phyloP scores from a whole-genome alignment of 1,140 invertebrate genomes.

The Drosophila hydei region DNA sequence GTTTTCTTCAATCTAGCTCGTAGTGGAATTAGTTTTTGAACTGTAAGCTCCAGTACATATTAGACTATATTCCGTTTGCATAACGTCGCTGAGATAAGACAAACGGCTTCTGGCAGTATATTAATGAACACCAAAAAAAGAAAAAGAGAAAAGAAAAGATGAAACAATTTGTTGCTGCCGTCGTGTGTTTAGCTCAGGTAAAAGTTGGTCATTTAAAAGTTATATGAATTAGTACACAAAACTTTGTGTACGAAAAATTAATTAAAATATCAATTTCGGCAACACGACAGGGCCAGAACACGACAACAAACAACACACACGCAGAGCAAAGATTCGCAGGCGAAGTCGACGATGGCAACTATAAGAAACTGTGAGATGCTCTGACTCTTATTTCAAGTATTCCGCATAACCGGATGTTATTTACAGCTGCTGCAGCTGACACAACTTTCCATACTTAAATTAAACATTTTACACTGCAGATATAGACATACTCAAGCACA shows the following conservation, averaged over 20 bases:
- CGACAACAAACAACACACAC: slow-evolving; percentile 28
- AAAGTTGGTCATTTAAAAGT: slow-evolving; percentile 71
- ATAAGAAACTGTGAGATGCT: slow-evolving; percentile 29
- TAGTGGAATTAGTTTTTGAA: no score
- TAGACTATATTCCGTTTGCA: slow-evolving; percentile 5
- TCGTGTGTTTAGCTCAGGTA: slow-evolving; percentile 29
- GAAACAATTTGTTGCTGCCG: slow-evolving; percentile 18
- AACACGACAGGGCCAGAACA: slow-evolving; percentile 50
- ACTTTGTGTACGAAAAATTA: slow-evolving; percentile 68
- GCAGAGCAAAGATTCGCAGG: slow-evolving; percentile 32
- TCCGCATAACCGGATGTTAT: slow-evolving; percentile 59
- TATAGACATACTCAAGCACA: slow-evolving; percentile 17
- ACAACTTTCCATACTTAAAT: slow-evolving; percentile 76
- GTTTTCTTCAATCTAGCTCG: no score
- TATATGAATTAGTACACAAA: slow-evolving; percentile 46
- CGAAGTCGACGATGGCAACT: slow-evolving; percentile 33
- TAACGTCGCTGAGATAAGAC: background rate
- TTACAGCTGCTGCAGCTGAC: slow-evolving; percentile 62
- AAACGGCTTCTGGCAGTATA: slow-evolving; percentile 46
- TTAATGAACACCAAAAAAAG: slow-evolving; percentile 41
- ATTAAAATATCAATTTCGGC: slow-evolving; percentile 75
- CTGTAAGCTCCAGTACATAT: no score
- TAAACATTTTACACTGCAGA: slow-evolving; percentile 65
- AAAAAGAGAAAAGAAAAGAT: slow-evolving; percentile 30
- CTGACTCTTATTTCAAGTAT: background rate